Conservation (phyloP, 2,797 vertebrate species). For the Oreonectes daqikongensis region DNA sequence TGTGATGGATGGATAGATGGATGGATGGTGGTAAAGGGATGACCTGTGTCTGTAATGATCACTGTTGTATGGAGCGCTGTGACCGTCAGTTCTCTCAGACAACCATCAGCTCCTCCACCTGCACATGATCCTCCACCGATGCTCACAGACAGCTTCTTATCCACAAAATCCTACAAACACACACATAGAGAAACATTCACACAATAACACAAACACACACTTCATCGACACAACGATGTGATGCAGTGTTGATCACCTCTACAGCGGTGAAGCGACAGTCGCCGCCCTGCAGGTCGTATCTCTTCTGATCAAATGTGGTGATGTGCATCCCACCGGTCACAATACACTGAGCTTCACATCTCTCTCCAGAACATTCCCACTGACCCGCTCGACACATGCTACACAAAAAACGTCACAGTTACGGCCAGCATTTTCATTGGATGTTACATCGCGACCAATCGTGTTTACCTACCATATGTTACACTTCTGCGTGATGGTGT, state of each 20-base stretch:
- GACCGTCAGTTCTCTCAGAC: conserved; percentile 76
- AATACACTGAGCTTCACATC: conserved; percentile 81
- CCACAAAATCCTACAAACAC: conserved; percentile 80
- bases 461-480: conserved; percentile 82
- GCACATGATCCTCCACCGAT: conserved; percentile 75
- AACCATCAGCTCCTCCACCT: conserved; percentile 63
- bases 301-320: conserved; percentile 86
- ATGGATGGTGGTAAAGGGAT: not conserved
- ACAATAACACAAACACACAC: not conserved
- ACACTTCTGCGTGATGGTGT: conserved; percentile 81
- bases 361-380: conserved; percentile 83
- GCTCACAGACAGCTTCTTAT: conserved; percentile 76
- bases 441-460: not conserved
- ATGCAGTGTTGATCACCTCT: conserved; percentile 77
- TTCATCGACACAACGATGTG: not conserved
- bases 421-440: not conserved
- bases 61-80: conserved; percentile 73
- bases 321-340: conserved; percentile 82
- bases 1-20: not conserved
- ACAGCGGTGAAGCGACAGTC: conserved; percentile 80
- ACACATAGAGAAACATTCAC: not conserved
- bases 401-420: not conserved
- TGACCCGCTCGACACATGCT: conserved; percentile 82
- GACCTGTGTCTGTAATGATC: conserved; percentile 82
- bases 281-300: conserved; percentile 77